Evolutionary conservation across 1,140 invertebrate genomes (phyloP), one percentile per base, ranked within the genome.

Genomic region (Cyclina sinensis): DNA sequence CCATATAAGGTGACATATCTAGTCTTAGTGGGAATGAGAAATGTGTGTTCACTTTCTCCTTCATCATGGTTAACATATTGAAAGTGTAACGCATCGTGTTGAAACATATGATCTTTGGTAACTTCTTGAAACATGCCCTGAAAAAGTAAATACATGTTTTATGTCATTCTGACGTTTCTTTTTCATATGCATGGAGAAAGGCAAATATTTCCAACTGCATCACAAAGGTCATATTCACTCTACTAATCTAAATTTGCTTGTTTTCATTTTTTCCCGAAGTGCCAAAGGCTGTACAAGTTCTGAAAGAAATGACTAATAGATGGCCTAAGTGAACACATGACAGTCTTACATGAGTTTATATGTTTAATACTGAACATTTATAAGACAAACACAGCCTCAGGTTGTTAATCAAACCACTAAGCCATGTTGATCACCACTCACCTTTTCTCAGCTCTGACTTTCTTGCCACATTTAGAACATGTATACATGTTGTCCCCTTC

Each of bases 51-150:
- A 99, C 98, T 95, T 99, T 99, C 95, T 99, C 99, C 93, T 99
- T 99, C 14, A 98, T 96, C 98, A 99, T 99, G 0, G 98, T 99
- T 0, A 99, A 97, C 98, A 99, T 99, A 95, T 99, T 99, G 94
- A 99, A 99, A 0, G 98, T 99, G 91, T 99, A 99, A n/a, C 98
- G 96, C 98, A 99, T 99, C 0, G 98, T 99, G 94, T 99, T 99
- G 94, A 99, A 99, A 93, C 98, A 99, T 21, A 99, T 95, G 88
- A 99, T 99, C 83, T 98, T 97, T 0, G 99, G 98, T 16, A 99
- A 95, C 92, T 98, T 98, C 93, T 99, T 99, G 93, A 99, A 99
- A 95, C 98, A 99, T 0, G 98, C 98, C 74, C 98, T 97, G 37
- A 14, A 65, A 57, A 57, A 4, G 54, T 4, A 18, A 57, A 24